Base-by-base conservation (phyloP, 2,797 vertebrate species). In the Sebastes kiyomatsui region DNA sequence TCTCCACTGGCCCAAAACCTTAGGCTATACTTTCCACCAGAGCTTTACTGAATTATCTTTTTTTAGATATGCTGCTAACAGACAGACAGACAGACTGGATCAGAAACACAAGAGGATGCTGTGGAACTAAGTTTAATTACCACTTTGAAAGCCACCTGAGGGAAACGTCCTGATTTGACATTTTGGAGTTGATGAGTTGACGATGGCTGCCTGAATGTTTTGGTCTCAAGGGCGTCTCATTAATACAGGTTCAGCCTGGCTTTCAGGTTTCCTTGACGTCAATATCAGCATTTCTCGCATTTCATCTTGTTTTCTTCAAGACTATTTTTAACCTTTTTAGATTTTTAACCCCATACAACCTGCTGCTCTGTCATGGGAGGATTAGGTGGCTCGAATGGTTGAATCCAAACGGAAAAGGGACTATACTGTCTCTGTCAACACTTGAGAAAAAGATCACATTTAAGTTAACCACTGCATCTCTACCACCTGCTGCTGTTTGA, bases 321-420 rank as follows among this genome's bases (percentile, higher is more conserved):
- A 25, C 11, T 23, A 55, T 22, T 22, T 22, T 11, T 11, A 22
- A 55, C 54, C 1, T 55, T 22, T 22, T 42, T 42, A 3, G n/a
- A 46, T 46, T 46, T 46, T 46, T 46, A 46, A 1, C 42, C 18
- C 54, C 11, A 12, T 0, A 25, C 22, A 56, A 56, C 18, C 59
- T 61, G 27, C 59, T 61, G 18, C 59, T 27, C 14, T 49, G 25
- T 28, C 25, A 59, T 20, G 7, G 25, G 7, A 22, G 25, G 42
- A 49, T 49, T 18, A 20, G 42, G 16, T 49, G 16, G 42, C 42
- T 49, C 7, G 0, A 49, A 49, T 49, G 0, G 42, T 0, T 49
- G 42, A 18, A 49, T 49, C 1, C 42, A 49, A 49, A 49, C 7
- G 16, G 3, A 1, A 49, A 49, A 49, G 42, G 42, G 6, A 7